Evolutionary conservation across 2,797 vertebrate species (phyloP), one percentile per base, ranked within the genome.

Genomic region (Cyclura pinguis): DNA sequence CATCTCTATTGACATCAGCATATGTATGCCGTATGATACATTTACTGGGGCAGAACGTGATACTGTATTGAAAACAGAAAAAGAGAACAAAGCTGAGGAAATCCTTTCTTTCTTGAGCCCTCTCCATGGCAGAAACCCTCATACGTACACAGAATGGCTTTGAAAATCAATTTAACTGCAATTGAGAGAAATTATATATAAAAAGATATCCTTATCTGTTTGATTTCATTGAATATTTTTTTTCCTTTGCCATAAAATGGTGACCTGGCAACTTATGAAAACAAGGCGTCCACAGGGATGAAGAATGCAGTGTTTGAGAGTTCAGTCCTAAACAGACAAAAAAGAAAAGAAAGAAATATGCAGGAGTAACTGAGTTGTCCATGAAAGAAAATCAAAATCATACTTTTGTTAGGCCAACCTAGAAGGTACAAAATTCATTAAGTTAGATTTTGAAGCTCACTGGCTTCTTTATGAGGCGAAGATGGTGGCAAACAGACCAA

Each of bases 141-240:
- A 42, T 27, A 64, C 20, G 16, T 2, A 69, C 87, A 85, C 0
- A 9, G 27, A 10, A 9, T n/a, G 47, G 14, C 6, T 88, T 55
- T 92, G 67, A 55, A 69, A 91, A 87, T 12, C 2, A 27, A 29
- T 85, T n/a, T 67, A 38, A 35, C 32, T 59, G 82, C 73, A 91
- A 69, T 50, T 67, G 82, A 88, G 83, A 47, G 1, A 64, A 22
- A 0, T 0, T 22, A 88, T 80, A 0, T 20, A 89, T 81, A 83
- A 52, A 80, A 80, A 2, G 38, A 12, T 67, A 83, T 77, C 47
- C 47, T 67, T 77, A 29, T 84, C 38, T 84, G 74, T 47, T 64
- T 78, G 22, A 16, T 55, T 67, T 35, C 24, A 32, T 85, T 74
- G 12, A 47, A 47, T 35, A 72, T 57, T 38, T 42, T 35, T 83